Base-by-base conservation (phyloP, 1,140 invertebrate genomes). In the Tetragnatha versicolor region DNA sequence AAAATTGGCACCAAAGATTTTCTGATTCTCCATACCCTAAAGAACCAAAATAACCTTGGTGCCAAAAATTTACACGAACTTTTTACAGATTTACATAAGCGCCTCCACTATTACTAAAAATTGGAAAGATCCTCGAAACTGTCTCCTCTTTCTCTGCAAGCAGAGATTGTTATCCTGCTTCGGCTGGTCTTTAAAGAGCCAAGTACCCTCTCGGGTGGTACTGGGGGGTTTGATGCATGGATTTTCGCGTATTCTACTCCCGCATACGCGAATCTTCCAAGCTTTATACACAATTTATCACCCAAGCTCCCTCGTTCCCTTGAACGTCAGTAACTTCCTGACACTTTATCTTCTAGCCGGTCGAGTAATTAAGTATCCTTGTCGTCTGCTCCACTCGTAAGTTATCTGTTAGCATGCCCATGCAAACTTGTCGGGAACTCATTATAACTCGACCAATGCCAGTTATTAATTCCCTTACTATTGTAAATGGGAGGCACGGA, bases 301-400 rank as follows among this genome's bases (percentile, higher is more conserved):
- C 42, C 39, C 39, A 35, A 45, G 35, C 55, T 63, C 27, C 73
- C 39, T 45, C 25, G 45, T 66, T 76, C 73, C 45, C 60, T 77
- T 75, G 73, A 45, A 77, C 66, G 73, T 66, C 73, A 35, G 58
- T 77, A 77, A 37, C 45, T 77, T 55, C 61, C 60, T 22, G 47
- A 22, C 20, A 49, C 45, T 66, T 53, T 77, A 77, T 77, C 60
- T 77, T 65, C 42, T 66, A 20, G 27, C 39, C 25, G 17, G 60
- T 77, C 58, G 49, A 33, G 42, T 65, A 77, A 77, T 77, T 65
- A 77, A 77, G 61, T 65, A 35, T 65, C 49, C 27, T 42, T 76
- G 73, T 65, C 45, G 60, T 58, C 53, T 60, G 17, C 25, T 58
- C 69, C 14, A 35, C 53, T 37, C 53, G 35, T 12, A 39, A 73